Evolutionary conservation across 2,888 invertebrate genomes (phyloP).

Genomic region (Tipula vernalis): DNA sequence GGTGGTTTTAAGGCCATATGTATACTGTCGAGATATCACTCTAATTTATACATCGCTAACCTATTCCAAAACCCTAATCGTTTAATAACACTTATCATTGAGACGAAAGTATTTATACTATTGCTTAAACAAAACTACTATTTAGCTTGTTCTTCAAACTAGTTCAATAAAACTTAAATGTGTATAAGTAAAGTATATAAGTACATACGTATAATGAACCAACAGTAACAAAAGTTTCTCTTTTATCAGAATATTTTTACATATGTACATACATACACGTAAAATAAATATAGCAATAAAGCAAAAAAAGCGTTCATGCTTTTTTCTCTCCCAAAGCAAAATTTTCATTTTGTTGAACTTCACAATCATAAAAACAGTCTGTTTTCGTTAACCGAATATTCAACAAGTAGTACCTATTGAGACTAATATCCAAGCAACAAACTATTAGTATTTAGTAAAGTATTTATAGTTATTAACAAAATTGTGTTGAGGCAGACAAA

Average conservation of each 20-base stretch:
- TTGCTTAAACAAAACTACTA: not conserved
- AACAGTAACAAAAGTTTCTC: not conserved
- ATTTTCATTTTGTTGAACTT: not conserved
- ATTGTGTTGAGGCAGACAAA: not conserved
- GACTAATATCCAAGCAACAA: not conserved
- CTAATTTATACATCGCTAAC: not conserved
- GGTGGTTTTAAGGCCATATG: too few species aligned
- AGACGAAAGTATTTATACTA: not conserved
- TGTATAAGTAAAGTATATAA: not conserved
- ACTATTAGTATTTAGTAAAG: not conserved
- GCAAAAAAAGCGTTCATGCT: not conserved
- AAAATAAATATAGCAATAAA: not conserved
- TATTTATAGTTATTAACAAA: not conserved
- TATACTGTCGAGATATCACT: too few species aligned
- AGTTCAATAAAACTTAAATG: not conserved
- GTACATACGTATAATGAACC: not conserved
- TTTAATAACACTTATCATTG: not conserved
- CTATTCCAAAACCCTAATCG: not conserved
- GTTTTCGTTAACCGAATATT: not conserved
- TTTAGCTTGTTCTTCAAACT: not conserved
- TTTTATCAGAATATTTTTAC: not conserved
- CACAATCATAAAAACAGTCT: not conserved
- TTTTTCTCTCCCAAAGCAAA: not conserved
- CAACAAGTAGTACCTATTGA: not conserved
- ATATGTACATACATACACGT: not conserved